A percentile compares a stretch with the other conserved stretches of the same genome.
These are phyloP conservation scores for Tribolium castaneum DNA, from an alignment of 1,140 invertebrate genomes.

Conservation along the genomic window DNA sequence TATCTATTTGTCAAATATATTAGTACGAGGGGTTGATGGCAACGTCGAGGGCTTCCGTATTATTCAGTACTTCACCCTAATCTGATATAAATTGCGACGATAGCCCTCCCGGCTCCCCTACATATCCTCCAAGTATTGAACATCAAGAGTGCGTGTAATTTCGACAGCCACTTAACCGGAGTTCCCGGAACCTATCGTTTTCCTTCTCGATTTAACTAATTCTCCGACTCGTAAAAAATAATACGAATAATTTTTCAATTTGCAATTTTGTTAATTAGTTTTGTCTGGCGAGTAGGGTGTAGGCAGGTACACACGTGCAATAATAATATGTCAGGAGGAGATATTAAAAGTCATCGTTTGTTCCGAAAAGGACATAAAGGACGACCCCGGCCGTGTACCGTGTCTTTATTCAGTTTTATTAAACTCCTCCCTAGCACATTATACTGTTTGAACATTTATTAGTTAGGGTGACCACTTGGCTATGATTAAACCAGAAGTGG, in stretches of 20 bases:
- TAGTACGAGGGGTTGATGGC: conserved; percentile 55
- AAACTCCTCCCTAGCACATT: conserved; percentile 55
- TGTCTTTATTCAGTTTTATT: conserved; percentile 46
- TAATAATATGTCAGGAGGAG: conserved; percentile 16
- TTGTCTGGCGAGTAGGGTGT: neutral
- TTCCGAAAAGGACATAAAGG: conserved; percentile 47
- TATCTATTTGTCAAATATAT: conserved; percentile 62
- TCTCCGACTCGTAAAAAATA: neutral
- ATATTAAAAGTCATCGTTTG: conserved; percentile 57
- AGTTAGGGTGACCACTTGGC: conserved; percentile 60
- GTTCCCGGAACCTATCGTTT: neutral
- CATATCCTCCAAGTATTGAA: conserved; percentile 52
- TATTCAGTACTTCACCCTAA: conserved; percentile 60
- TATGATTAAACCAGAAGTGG: conserved; percentile 57
- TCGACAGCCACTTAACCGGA: conserved; percentile 50
- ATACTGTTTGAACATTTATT: conserved; percentile 61
- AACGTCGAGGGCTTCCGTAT: conserved; percentile 58
- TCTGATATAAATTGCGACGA: conserved; percentile 62
- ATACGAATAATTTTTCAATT: conserved; percentile 23
- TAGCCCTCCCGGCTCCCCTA: conserved; percentile 54
- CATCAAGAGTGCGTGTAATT: conserved; percentile 56
- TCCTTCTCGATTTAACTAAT: neutral
- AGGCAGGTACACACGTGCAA: conserved; percentile 19
- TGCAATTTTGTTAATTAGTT: neutral
- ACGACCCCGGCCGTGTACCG: conserved; percentile 26